These are phyloP conservation scores for Pemphredon lugubris DNA, from an alignment of 2,888 invertebrate species.

Conservation along the genomic window DNA sequence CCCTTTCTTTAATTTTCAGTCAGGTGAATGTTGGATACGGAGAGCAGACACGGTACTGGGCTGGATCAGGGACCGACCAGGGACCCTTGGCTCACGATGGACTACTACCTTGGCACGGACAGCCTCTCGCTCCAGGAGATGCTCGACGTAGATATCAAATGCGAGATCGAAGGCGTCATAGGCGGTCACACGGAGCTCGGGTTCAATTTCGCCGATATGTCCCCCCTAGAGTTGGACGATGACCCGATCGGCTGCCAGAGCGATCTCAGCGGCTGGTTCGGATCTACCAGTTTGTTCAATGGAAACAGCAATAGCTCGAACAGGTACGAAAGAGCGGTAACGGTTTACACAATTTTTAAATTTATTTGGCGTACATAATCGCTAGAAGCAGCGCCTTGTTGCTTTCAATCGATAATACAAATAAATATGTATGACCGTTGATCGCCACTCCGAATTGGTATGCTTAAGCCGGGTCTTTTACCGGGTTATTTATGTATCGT, in stretches of 20 bases:
- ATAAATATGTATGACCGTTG: too few relatives aligned
- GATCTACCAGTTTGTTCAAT: conserved; percentile 75
- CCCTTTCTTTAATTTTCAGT: conserved; percentile 67
- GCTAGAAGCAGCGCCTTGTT: too few relatives aligned
- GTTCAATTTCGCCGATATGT: conserved; percentile 84
- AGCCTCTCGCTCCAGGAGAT: conserved; percentile 91
- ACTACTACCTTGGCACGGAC: conserved; percentile 83
- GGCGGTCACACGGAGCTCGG: conserved; percentile 83
- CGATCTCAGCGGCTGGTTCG: conserved; percentile 76
- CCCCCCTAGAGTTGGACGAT: conserved; percentile 86
- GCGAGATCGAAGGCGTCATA: conserved; percentile 91
- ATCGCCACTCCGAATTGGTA: too few relatives aligned
- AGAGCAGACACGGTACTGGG: conserved; percentile 78
- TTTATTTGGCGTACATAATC: too few relatives aligned
- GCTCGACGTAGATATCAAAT: conserved; percentile 94
- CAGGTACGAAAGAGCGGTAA: too few relatives aligned
- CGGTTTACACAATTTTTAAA: too few relatives aligned
- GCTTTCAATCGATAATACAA: too few relatives aligned
- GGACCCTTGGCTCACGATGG: conserved; percentile 82
- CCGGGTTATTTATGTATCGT: too few relatives aligned
- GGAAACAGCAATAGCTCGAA: conserved; percentile 78
- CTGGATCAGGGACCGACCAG: conserved; percentile 79
- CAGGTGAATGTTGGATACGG: conserved; percentile 80
- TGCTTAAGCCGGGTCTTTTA: too few relatives aligned
- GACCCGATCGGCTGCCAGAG: conserved; percentile 78